Percentiles rank a stretch among this genome's conserved stretches.
phyloP scores from a whole-genome alignment of 2,797 vertebrate species.

The Aplochiton taeniatus region DNA sequence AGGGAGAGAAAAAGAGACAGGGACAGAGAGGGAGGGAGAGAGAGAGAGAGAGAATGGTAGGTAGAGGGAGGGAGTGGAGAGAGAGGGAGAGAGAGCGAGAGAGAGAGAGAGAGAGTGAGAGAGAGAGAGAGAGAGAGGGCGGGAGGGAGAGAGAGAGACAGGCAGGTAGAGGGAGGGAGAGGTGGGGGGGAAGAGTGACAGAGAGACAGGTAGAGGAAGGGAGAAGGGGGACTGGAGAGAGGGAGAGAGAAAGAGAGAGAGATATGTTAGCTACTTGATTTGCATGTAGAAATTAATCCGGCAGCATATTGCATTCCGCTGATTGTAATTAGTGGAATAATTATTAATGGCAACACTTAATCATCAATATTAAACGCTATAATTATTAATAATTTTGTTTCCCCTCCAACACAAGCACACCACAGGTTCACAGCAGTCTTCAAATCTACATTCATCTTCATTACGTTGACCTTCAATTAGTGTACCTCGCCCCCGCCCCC shows the following conservation, averaged over 20 bases:
- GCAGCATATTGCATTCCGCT: slow-evolving; percentile 61
- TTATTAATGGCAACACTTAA: slow-evolving; percentile 69
- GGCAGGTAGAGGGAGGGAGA: neutral
- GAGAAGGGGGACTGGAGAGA: neutral
- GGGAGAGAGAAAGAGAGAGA: neutral
- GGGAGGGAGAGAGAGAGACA: slow-evolving; percentile 3
- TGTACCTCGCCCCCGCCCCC: slow-evolving; percentile 18
- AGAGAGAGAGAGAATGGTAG: neutral
- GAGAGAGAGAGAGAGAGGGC: neutral
- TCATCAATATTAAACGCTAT: slow-evolving; percentile 73
- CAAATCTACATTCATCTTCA: slow-evolving; percentile 65
- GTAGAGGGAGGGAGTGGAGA: neutral
- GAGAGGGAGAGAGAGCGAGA: neutral
- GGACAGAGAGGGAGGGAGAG: too few species aligned
- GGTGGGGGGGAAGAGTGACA: neutral
- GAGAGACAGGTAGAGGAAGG: slow-evolving; percentile 1
- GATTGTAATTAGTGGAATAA: slow-evolving; percentile 70
- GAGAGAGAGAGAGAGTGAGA: neutral
- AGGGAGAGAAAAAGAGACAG: neutral
- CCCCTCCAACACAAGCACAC: slow-evolving; percentile 40
- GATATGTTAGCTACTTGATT: slow-evolving; percentile 41
- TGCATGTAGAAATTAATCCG: slow-evolving; percentile 58
- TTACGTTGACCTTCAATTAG: slow-evolving; percentile 50
- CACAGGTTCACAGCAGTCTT: slow-evolving; percentile 48
- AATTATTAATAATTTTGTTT: slow-evolving; percentile 72